Conservation (phyloP, 2,888 invertebrate species). For the Lepeophtheirus nordmannii region DNA sequence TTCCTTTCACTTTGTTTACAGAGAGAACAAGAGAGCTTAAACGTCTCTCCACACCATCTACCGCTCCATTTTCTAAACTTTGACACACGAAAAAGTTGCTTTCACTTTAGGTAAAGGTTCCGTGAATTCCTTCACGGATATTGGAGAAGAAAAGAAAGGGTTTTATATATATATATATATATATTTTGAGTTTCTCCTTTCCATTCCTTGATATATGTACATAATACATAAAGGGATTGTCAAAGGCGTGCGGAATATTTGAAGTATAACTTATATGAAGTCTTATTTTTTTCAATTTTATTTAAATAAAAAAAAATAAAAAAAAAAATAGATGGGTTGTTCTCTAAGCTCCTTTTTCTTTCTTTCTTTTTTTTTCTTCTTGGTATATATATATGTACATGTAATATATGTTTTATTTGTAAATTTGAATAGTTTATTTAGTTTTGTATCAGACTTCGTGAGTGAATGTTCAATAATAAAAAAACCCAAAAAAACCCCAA, state of each 20-base stretch:
- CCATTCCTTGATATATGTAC: background rate
- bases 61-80: background rate
- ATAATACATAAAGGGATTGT: background rate
- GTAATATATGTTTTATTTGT: constrained; percentile 1
- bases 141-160: background rate
- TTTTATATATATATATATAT: background rate
- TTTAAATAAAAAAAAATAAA: background rate
- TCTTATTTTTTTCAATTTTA: constrained; percentile 5
- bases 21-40: too few relatives aligned
- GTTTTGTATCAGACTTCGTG: constrained; percentile 4
- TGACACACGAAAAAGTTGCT: background rate
- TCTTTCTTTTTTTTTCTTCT: too few relatives aligned
- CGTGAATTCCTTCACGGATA: background rate
- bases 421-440: background rate
- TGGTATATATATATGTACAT: background rate
- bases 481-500: background rate
- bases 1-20: too few relatives aligned
- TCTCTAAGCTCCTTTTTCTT: background rate
- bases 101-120: background rate
- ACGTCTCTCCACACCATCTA: background rate
- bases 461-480: background rate
- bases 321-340: constrained; percentile 6
- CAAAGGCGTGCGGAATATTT: constrained; percentile 5
- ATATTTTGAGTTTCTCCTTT: too few relatives aligned
- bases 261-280: background rate